Evolutionary conservation across 2,113 vertebrate genomes (phyloP).

Genomic region (Eurypyga helias): DNA sequence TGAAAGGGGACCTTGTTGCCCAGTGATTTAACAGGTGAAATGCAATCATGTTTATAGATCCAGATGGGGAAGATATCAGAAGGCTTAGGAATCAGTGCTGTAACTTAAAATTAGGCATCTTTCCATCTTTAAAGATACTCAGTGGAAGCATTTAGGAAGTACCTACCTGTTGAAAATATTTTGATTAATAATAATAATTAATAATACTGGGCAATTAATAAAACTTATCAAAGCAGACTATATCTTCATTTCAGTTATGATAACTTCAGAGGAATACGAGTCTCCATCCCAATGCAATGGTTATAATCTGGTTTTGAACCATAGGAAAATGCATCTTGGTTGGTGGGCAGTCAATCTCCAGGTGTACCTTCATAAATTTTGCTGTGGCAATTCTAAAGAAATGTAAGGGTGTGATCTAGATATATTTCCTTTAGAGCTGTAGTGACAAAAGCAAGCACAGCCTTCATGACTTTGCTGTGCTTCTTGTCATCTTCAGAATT

Average conservation of each 20-base stretch:
- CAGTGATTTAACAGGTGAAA: not conserved
- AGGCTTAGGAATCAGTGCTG: not conserved
- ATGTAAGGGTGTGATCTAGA: not conserved
- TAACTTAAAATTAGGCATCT: not conserved
- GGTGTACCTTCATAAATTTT: not conserved
- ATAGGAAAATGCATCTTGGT: not conserved
- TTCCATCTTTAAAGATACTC: not conserved
- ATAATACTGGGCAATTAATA: not conserved
- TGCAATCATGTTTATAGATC: not conserved
- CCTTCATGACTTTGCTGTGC: not conserved
- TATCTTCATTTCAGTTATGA: not conserved
- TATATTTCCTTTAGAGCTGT: not conserved
- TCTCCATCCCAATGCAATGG: not conserved
- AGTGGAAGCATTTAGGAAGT: not conserved
- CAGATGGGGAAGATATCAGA: not conserved
- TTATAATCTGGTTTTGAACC: not conserved
- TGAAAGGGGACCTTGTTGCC: not conserved
- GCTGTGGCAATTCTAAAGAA: not conserved
- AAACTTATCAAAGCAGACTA: not conserved
- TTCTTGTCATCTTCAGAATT: not conserved
- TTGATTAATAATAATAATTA: not conserved
- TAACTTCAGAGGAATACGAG: not conserved
- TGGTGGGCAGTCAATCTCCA: not conserved
- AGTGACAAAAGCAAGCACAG: not conserved
- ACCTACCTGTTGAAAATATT: not conserved